Percentiles rank a stretch among this genome's conserved stretches.
These are phyloP conservation scores for Cottus gobio DNA, from an alignment of 2,113 vertebrate genomes.

Conservation along the genomic window DNA sequence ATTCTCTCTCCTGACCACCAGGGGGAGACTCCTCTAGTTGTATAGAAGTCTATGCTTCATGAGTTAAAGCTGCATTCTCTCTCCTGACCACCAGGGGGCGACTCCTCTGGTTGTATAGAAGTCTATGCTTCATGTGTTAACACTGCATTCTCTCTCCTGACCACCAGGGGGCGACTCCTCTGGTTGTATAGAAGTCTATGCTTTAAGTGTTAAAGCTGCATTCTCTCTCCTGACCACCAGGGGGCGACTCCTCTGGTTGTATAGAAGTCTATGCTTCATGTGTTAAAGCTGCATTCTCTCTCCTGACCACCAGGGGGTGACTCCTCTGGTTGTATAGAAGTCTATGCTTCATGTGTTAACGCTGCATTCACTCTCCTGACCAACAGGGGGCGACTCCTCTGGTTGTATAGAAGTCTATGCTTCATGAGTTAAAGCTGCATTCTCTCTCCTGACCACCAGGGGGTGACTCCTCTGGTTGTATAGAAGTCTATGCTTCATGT, in stretches of 20 bases:
- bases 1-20: background rate
- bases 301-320: background rate
- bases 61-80: background rate
- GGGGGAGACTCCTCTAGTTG: background rate
- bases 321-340: background rate
- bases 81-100: background rate
- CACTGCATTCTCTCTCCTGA: background rate
- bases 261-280: no score
- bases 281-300: background rate
- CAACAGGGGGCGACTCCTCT: background rate
- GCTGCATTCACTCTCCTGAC: background rate
- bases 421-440: no score
- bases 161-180: background rate
- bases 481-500: no score
- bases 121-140: no score
- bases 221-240: background rate
- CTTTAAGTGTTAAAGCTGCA: no score
- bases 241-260: background rate
- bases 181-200: background rate
- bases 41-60: no score
- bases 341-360: no score
- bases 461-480: background rate
- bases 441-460: background rate
- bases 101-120: background rate
- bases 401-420: background rate